phyloP scores from a whole-genome alignment of 35 echinoderm and acorn worm genomes.

The Stichopus chloronotus region DNA sequence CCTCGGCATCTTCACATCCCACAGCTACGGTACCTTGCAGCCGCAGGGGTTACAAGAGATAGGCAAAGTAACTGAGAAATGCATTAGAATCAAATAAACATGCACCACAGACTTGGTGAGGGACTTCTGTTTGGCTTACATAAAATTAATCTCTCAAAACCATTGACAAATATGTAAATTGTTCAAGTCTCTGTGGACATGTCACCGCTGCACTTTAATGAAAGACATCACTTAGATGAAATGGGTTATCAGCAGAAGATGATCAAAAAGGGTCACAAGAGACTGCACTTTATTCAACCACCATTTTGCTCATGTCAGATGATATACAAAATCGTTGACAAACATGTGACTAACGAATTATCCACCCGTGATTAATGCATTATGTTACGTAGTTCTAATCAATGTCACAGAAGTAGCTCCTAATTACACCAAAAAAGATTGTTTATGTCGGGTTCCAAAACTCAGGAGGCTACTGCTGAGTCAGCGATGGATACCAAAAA shows the following conservation, averaged over 20 bases:
- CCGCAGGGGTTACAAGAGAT: background rate
- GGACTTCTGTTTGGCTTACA: background rate
- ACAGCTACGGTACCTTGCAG: background rate
- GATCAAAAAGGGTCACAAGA: background rate
- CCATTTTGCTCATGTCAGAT: background rate
- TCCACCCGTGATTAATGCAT: too few relatives aligned
- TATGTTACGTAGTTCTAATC: too few relatives aligned
- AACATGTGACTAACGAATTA: too few relatives aligned
- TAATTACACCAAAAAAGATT: too few relatives aligned
- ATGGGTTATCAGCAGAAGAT: background rate
- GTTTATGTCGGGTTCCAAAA: too few relatives aligned
- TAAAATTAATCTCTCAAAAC: background rate
- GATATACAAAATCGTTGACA: background rate
- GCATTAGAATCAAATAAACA: slow-evolving; percentile 5
- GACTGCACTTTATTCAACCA: background rate
- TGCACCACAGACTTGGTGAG: background rate
- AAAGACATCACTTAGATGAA: slow-evolving; percentile 2
- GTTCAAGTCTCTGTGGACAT: background rate
- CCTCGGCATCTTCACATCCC: background rate
- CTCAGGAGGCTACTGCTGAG: too few relatives aligned
- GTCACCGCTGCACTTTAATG: background rate
- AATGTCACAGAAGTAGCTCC: too few relatives aligned
- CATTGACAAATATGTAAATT: slow-evolving; percentile 12
- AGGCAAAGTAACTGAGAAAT: background rate
- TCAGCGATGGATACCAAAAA: too few relatives aligned